Base-by-base conservation (phyloP, 2,113 vertebrate species). In the Vimba vimba region DNA sequence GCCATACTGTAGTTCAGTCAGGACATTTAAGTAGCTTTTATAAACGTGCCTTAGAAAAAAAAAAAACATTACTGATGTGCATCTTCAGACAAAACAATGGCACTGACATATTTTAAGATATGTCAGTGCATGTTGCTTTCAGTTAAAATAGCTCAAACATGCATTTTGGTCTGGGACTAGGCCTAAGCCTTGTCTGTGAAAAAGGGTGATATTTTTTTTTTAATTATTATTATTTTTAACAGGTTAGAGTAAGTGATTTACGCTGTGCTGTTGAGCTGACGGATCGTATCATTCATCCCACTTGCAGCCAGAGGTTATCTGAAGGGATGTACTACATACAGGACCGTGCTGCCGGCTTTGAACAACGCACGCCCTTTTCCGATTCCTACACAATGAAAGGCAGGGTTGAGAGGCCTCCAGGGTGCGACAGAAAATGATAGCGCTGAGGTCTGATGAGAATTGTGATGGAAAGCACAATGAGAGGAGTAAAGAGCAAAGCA, bases 301-400 rank as follows among this genome's bases (percentile, higher is more conserved):
- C 36, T 66, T 39, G 57, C 73, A 84, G 77, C 76, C 60, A 74
- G 55, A 83, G 59, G 90, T 88, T 91, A 91, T 93, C 93, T 90
- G 89, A 88, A 89, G 88, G 89, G 79, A 89, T 84, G 85, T 84
- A 81, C 79, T 91, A 90, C 86, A 85, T 81, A 83, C 92, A 92
- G 89, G 85, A 83, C 90, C 90, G 88, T 90, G 89, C 76, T 43
- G 86, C 84, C 62, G 84, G 86, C 87, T 90, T 86, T 90, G 62
- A 79, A 86, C 85, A 89, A 84, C 89, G 90, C 92, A 91, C 93
- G 91, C 93, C 92, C 93, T 94, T 87, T 95, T 94, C 95, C 93
- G 93, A 93, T 94, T 84, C 73, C 91, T 91, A 93, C 91, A 94
- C 90, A 93, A 92, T 92, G 84, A 90, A 85, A 80, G 92, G 94